Base-by-base conservation (phyloP, 1,140 invertebrate species). In the Mercenaria mercenaria region DNA sequence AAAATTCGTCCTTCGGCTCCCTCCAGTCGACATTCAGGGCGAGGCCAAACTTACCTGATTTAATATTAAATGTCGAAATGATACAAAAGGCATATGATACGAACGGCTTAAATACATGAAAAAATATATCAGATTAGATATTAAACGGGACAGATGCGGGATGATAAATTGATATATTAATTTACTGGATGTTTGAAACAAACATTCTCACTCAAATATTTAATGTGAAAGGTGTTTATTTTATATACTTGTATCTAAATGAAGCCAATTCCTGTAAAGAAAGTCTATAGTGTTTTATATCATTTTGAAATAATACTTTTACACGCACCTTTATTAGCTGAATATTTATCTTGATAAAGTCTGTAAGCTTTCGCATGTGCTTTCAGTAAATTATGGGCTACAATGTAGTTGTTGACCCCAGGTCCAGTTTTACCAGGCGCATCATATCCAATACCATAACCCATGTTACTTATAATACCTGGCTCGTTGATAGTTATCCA, bases 11-110 rank as follows among this genome's bases (percentile, higher is more conserved):
- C 47, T 87, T 84, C 13, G 95, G 93, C 47, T 93, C 91, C 6
- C n/a, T 81, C 91, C 92, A 95, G 20, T 91, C 91, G 50, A 82
- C 88, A 74, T 89, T 92, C 0, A 94, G 56, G 29, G 92, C 88
- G 23, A 95, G 93, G 26, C 92, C 93, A 52, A 94, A 67, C 83
- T 91, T 64, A 18, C 93, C 93, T 93, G 34, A 41, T 61, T n/a
- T 11, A 61, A n/a, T 61, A n/a, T n/a, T n/a, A n/a, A n/a, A n/a
- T n/a, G n/a, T n/a, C 23, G 50, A 10, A 13, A 23, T 52, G 23
- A 52, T 52, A 10, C 23, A 52, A 23, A 10, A 52, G 50, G 23
- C 50, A 52, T 13, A 52, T 52, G 50, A 52, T 52, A 13, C 50
- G 23, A 52, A 23, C 50, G 52, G 41, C 11, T 18, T 43, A 47